These are phyloP conservation scores for Reinhardtius hippoglossoides DNA, from an alignment of 2,113 vertebrate species.

Conservation along the genomic window DNA sequence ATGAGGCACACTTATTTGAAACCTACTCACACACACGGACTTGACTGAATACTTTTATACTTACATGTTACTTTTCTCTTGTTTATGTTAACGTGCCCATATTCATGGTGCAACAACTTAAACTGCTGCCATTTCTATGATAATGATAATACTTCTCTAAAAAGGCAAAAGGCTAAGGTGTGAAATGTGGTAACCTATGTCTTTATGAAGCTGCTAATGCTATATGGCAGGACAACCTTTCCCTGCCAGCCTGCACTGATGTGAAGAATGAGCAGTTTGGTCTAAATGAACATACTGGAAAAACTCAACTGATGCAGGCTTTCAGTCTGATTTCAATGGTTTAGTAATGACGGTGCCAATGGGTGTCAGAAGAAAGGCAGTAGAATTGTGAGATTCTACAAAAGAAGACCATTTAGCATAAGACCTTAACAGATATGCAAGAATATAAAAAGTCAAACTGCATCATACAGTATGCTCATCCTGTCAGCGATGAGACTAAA, in stretches of 20 bases:
- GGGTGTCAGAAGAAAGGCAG: background rate
- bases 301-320: background rate
- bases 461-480: no score
- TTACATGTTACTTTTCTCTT: no score
- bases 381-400: no score
- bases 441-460: no score
- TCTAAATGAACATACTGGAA: conserved; percentile 6
- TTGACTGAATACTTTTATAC: background rate
- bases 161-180: background rate
- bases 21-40: background rate
- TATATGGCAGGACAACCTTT: conserved; percentile 13
- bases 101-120: no score
- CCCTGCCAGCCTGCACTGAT: background rate
- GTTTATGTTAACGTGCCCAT: background rate
- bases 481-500: no score
- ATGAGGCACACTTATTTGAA: no score
- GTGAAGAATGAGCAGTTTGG: conserved; percentile 5
- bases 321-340: background rate
- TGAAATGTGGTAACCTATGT: conserved; percentile 2
- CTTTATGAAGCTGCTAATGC: conserved; percentile 3
- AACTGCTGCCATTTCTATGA: no score
- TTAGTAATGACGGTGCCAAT: conserved; percentile 3
- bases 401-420: no score
- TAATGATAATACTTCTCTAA: no score
- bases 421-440: no score